These are phyloP conservation scores for Rhynchonycteris naso DNA, from an alignment of 2,797 vertebrate species.

Conservation along the genomic window DNA sequence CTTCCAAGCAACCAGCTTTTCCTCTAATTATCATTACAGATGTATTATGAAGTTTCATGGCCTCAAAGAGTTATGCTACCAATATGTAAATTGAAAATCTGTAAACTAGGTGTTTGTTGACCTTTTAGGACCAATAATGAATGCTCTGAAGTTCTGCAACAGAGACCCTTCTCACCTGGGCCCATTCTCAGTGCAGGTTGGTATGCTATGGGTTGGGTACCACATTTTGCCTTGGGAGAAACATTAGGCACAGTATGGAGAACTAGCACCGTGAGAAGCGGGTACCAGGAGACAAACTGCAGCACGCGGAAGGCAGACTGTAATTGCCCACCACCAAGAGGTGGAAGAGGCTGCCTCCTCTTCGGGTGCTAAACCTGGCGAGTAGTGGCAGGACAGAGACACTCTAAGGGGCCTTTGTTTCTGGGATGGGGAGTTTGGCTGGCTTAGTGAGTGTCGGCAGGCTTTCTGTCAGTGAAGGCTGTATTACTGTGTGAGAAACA, in stretches of 20 bases:
- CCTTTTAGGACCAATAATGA: background rate
- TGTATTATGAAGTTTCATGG: background rate
- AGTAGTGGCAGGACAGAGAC: background rate
- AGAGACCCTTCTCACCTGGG: background rate
- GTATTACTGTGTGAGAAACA: background rate
- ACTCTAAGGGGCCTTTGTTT: background rate
- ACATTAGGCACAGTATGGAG: background rate
- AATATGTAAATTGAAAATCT: background rate
- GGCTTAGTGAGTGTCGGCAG: background rate
- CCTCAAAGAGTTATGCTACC: background rate
- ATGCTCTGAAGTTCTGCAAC: background rate
- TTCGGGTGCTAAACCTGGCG: background rate
- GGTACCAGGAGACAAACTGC: background rate
- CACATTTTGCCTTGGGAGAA: background rate
- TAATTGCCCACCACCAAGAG: too few species aligned
- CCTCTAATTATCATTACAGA: background rate
- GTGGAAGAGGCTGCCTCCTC: background rate
- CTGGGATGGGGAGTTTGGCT: background rate
- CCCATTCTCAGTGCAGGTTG: background rate
- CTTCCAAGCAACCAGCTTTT: background rate
- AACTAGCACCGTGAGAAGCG: background rate
- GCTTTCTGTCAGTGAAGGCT: background rate
- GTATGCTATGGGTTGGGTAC: background rate
- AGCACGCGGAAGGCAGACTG: background rate
- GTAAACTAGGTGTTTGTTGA: background rate